Percentiles rank a stretch among this genome's conserved stretches.
phyloP scores from a whole-genome alignment of 37 sponge, comb jelly and placozoan genomes.

The Bolinopsis microptera region DNA sequence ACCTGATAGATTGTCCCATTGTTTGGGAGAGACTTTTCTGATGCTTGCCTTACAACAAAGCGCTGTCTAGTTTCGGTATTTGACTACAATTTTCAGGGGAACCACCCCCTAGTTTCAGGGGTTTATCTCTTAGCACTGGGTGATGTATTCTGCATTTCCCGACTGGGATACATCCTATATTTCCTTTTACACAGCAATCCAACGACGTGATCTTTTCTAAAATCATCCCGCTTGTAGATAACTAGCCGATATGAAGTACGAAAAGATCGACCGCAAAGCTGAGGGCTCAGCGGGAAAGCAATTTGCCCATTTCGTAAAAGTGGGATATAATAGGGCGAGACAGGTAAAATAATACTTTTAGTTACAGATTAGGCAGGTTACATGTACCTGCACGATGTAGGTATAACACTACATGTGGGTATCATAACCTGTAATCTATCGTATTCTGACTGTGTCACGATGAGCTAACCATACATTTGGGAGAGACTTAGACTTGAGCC shows the following conservation, averaged over 20 bases:
- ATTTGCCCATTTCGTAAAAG: slow-evolving; percentile 35
- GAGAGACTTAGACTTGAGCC: not conserved
- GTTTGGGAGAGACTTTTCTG: not conserved
- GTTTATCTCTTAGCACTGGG: not conserved
- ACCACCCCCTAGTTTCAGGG: not conserved
- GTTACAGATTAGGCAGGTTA: too few species aligned
- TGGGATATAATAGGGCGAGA: slow-evolving; percentile 14
- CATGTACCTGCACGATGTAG: too few species aligned
- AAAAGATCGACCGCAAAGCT: slow-evolving; percentile 35
- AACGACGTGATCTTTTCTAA: not conserved
- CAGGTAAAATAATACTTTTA: too few species aligned
- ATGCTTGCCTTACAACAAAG: not conserved
- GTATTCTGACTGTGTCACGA: too few species aligned
- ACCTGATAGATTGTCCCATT: not conserved
- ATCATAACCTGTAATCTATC: too few species aligned
- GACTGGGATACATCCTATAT: not conserved
- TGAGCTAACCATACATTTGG: not conserved
- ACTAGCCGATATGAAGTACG: not conserved
- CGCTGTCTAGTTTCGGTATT: not conserved
- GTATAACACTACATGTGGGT: too few species aligned
- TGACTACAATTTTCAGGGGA: not conserved
- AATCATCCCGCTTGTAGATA: not conserved
- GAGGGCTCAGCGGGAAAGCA: slow-evolving; percentile 36
- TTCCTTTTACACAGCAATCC: not conserved
- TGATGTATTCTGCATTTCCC: not conserved